Conservation (phyloP, 2,113 vertebrate species). For the western clawed frog (Xenopus tropicalis) region DNA sequence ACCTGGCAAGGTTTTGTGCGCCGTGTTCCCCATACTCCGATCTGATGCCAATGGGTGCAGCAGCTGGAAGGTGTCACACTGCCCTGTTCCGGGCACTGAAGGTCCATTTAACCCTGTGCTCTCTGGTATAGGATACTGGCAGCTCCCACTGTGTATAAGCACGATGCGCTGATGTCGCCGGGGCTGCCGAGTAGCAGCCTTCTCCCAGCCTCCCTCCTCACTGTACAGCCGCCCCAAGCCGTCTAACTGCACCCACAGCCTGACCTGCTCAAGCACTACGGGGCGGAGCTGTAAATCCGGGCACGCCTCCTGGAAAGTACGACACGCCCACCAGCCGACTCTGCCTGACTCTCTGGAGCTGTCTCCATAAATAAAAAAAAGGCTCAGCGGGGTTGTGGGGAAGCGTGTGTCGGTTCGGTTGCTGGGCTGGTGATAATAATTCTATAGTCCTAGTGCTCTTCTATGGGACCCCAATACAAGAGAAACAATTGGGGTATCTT, state of each 20-base stretch:
- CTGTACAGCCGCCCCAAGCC: conserved; percentile 1
- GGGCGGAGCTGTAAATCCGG: background rate
- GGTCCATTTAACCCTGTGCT: conserved; percentile 36
- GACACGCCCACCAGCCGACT: no score
- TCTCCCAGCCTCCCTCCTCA: conserved; percentile 11
- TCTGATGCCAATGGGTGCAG: conserved; percentile 23
- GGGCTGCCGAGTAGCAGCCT: background rate
- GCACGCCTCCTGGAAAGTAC: background rate
- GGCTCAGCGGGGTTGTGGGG: no score
- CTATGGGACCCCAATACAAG: no score
- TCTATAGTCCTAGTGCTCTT: no score
- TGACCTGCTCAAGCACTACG: background rate
- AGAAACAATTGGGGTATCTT: no score
- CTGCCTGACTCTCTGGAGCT: no score
- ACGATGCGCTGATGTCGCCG: background rate
- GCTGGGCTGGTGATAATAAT: no score
- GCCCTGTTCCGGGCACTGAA: conserved; percentile 33
- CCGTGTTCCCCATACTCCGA: conserved; percentile 57
- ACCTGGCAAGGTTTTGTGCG: conserved; percentile 61
- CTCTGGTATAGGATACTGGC: background rate
- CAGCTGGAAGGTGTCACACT: conserved; percentile 12
- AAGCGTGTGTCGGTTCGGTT: no score
- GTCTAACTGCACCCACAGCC: background rate
- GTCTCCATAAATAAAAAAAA: no score
- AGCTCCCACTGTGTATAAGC: background rate